phyloP scores from a whole-genome alignment of 2,113 vertebrate species.

The Genyomyrus donnyi region DNA sequence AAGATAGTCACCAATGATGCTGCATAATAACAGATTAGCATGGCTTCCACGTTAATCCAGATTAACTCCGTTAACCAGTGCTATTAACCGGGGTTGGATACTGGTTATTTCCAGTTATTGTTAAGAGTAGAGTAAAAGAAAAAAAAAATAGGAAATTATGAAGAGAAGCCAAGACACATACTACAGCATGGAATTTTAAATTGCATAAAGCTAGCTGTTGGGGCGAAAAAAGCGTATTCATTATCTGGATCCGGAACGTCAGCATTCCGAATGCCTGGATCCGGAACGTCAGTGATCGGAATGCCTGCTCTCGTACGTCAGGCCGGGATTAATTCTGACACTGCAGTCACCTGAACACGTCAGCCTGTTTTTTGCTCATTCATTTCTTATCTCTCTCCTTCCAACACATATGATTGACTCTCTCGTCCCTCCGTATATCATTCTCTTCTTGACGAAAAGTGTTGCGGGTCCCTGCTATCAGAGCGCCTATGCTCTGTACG shows the following conservation, averaged over 20 bases:
- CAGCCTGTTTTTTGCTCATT: background rate
- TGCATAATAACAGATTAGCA: background rate
- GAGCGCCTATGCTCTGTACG: background rate
- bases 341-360: background rate
- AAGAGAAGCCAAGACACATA: background rate
- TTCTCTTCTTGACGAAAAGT: background rate
- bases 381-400: slow-evolving; percentile 1
- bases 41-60: background rate
- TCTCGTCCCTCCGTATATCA: background rate
- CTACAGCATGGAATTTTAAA: background rate
- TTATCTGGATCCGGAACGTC: slow-evolving; percentile 6
- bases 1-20: background rate
- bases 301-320: background rate
- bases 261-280: background rate
- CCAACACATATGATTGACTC: background rate
- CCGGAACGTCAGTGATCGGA: background rate
- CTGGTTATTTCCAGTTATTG: background rate
- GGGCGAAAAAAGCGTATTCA: slow-evolving; percentile 27
- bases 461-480: background rate
- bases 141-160: background rate
- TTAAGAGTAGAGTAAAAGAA: background rate
- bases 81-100: background rate
- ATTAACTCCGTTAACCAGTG: background rate
- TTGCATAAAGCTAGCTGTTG: background rate
- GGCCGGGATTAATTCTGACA: slow-evolving; percentile 25